Evolutionary conservation across 2,797 vertebrate genomes (phyloP).

Genomic region (Brachyrhaphis roseni): DNA sequence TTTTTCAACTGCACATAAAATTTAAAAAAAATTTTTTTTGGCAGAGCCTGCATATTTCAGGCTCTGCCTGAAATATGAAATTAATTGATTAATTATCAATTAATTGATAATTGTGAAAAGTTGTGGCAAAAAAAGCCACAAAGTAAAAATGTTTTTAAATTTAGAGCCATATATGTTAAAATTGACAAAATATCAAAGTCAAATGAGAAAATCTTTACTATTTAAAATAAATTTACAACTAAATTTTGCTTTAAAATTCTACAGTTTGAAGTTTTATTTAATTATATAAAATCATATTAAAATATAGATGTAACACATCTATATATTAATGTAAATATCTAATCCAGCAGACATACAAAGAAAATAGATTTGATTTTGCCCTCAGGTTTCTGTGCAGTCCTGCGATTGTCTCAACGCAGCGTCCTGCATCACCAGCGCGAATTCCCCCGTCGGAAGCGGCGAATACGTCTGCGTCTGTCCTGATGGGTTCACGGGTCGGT

Average conservation of each 20-base stretch:
- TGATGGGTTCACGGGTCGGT: slow-evolving; percentile 81
- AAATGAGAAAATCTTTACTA: not conserved
- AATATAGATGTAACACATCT: too few relatives aligned
- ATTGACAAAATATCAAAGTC: not conserved
- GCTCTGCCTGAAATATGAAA: too few relatives aligned
- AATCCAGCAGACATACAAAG: not conserved
- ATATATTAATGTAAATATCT: not conserved
- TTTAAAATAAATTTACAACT: not conserved
- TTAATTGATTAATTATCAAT: too few relatives aligned
- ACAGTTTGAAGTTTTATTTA: not conserved
- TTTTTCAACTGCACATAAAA: not conserved
- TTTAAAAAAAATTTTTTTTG: not conserved
- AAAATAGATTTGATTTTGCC: not conserved
- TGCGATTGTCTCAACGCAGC: slow-evolving; percentile 89
- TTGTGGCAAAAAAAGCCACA: not conserved
- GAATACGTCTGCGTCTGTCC: slow-evolving; percentile 84
- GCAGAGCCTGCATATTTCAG: not conserved
- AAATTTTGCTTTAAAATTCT: not conserved
- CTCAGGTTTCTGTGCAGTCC: slow-evolving; percentile 83
- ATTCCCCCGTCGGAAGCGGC: slow-evolving; percentile 80
- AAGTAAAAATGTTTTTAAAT: not conserved
- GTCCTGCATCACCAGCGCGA: slow-evolving; percentile 81
- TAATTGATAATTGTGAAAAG: too few relatives aligned
- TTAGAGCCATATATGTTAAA: not conserved
- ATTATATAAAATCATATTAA: too few relatives aligned